Percentiles rank a stretch among this genome's conserved stretches.
phyloP scores from a whole-genome alignment of 2,888 invertebrate genomes.

The Serrognathus titanus region DNA sequence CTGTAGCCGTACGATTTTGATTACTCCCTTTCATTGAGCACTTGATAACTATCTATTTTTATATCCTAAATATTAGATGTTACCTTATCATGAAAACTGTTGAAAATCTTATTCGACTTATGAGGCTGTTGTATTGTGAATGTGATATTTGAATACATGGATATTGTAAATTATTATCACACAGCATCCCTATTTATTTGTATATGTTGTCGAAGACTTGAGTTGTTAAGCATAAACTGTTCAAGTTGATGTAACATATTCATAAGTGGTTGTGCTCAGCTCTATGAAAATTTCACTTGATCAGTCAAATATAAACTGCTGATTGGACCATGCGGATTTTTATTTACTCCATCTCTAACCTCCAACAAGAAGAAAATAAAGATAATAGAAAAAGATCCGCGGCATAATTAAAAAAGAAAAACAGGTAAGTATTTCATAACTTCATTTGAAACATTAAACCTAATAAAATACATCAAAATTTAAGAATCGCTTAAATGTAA shows the following conservation, averaged over 20 bases:
- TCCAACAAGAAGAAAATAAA: not conserved
- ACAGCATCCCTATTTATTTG: slow-evolving; percentile 45
- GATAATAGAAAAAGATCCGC: not conserved
- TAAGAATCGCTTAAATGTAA: too few species aligned
- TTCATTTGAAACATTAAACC: not conserved
- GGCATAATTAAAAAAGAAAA: not conserved
- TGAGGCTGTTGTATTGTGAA: slow-evolving; percentile 51
- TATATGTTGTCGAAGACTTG: slow-evolving; percentile 41
- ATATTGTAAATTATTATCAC: slow-evolving; percentile 45
- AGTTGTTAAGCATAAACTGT: slow-evolving; percentile 40
- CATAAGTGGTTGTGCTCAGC: slow-evolving; percentile 44
- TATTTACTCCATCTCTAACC: slow-evolving; percentile 7
- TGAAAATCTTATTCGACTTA: slow-evolving; percentile 38
- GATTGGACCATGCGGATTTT: slow-evolving; percentile 25
- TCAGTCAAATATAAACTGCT: slow-evolving; percentile 40
- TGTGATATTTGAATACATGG: slow-evolving; percentile 51
- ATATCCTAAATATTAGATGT: slow-evolving; percentile 43
- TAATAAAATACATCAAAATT: not conserved
- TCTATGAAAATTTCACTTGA: slow-evolving; percentile 38
- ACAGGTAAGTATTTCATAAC: not conserved
- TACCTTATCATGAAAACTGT: slow-evolving; percentile 37
- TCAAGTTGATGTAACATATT: slow-evolving; percentile 44
- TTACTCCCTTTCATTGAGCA: slow-evolving; percentile 35
- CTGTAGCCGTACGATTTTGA: slow-evolving; percentile 29
- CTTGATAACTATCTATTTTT: slow-evolving; percentile 43